Conservation (phyloP, 2,797 vertebrate genomes). For the Heteromormyrus szaboi region DNA sequence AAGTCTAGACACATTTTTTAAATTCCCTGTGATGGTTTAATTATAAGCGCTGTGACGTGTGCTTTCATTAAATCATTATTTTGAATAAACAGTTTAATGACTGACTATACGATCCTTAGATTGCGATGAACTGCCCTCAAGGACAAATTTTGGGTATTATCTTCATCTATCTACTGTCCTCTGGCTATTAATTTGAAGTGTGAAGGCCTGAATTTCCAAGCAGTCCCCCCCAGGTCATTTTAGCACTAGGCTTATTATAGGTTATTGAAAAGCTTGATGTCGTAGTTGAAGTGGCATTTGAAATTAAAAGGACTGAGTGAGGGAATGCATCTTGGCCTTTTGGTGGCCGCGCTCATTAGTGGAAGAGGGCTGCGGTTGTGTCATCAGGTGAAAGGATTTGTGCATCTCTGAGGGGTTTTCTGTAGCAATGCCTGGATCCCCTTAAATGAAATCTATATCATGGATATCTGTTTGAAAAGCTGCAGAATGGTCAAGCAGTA, state of each 20-base stretch:
- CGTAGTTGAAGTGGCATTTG: background rate
- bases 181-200: background rate
- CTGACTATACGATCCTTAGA: background rate
- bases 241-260: slow-evolving; percentile 5
- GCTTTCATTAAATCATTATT: background rate
- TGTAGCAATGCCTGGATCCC: slow-evolving; percentile 33
- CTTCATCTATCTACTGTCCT: background rate
- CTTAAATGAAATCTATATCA: slow-evolving; percentile 42
- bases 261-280: slow-evolving; percentile 7
- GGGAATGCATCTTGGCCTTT: slow-evolving; percentile 8
- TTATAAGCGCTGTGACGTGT: background rate
- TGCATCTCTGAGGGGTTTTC: slow-evolving; percentile 50
- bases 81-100: slow-evolving; percentile 4
- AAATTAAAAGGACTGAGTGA: slow-evolving; percentile 1
- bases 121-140: background rate
- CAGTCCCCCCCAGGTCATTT: background rate
- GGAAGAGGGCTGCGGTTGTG: slow-evolving; percentile 34
- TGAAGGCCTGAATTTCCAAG: background rate
- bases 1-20: background rate
- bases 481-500: slow-evolving; percentile 24
- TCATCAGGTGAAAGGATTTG: slow-evolving; percentile 45
- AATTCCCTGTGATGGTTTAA: background rate
- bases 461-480: slow-evolving; percentile 35
- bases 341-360: slow-evolving; percentile 31
- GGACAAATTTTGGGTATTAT: background rate